Conservation (phyloP, 2,113 vertebrate species). For the Trochalopteron elliotii region DNA sequence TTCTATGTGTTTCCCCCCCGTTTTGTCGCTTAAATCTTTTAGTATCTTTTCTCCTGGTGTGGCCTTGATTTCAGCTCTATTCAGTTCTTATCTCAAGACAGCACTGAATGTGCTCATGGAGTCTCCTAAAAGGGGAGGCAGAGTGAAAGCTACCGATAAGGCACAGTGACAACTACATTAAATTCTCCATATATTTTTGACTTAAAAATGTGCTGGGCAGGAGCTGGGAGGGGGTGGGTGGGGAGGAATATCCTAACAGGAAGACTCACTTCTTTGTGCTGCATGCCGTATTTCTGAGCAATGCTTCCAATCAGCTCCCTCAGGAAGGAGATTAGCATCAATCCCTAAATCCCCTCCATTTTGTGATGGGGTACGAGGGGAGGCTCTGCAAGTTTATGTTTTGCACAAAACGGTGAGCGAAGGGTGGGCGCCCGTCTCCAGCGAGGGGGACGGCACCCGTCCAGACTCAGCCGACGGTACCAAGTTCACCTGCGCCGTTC, state of each 20-base stretch:
- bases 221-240: background rate
- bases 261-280: background rate
- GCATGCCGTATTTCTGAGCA: background rate
- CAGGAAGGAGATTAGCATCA: background rate
- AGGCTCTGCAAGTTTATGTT: background rate
- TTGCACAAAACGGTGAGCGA: background rate
- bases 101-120: background rate
- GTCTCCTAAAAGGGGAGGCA: background rate
- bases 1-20: background rate
- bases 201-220: background rate
- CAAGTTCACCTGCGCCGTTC: background rate
- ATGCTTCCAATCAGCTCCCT: background rate
- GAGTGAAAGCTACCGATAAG: background rate
- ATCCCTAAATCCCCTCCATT: conserved; percentile 25
- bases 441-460: background rate
- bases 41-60: background rate
- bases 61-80: conserved; percentile 21
- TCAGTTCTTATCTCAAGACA: background rate
- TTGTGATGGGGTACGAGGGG: background rate
- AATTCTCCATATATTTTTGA: background rate
- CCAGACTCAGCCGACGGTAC: background rate
- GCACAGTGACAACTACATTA: background rate
- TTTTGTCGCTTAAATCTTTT: background rate
- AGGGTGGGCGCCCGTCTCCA: background rate
- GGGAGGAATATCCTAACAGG: background rate